phyloP scores from a whole-genome alignment of 2,113 vertebrate species.

The Varanus salvator region DNA sequence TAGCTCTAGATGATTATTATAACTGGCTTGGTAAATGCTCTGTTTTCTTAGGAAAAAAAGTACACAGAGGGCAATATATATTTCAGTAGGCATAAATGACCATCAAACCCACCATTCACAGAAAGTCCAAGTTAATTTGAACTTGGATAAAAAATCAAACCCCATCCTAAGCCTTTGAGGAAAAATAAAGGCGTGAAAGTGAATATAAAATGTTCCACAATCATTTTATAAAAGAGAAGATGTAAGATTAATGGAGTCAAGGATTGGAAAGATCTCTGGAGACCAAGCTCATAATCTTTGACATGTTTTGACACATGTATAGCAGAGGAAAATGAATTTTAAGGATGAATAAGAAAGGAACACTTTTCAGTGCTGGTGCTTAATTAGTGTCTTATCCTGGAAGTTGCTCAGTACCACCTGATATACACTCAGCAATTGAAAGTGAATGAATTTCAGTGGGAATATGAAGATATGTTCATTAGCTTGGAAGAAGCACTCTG shows the following conservation, averaged over 20 bases:
- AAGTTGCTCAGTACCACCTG: background rate
- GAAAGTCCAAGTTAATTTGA: conserved; percentile 56
- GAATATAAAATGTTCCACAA: conserved; percentile 48
- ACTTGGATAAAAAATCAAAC: conserved; percentile 31
- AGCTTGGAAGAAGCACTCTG: accelerated
- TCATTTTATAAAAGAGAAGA: conserved; percentile 64
- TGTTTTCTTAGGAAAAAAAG: conserved; percentile 40
- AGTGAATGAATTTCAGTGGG: background rate
- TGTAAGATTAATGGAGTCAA: conserved; percentile 62
- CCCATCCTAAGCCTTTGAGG: conserved; percentile 51
- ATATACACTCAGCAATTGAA: background rate
- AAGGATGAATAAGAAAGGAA: conserved; percentile 56
- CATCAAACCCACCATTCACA: conserved; percentile 54
- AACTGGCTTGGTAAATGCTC: conserved; percentile 14
- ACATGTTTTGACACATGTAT: conserved; percentile 62
- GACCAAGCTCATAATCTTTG: conserved; percentile 47
- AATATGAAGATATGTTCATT: background rate
- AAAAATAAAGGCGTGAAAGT: conserved; percentile 40
- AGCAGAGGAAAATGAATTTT: conserved; percentile 58
- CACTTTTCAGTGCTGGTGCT: conserved; percentile 34
- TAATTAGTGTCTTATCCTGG: accelerated
- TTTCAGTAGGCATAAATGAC: conserved; percentile 51
- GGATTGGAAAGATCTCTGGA: conserved; percentile 67
- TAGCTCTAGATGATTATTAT: background rate
- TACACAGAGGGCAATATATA: conserved; percentile 53